These are phyloP conservation scores for Trichosurus vulpecula DNA, from an alignment of 2,797 vertebrate genomes.

Conservation along the genomic window DNA sequence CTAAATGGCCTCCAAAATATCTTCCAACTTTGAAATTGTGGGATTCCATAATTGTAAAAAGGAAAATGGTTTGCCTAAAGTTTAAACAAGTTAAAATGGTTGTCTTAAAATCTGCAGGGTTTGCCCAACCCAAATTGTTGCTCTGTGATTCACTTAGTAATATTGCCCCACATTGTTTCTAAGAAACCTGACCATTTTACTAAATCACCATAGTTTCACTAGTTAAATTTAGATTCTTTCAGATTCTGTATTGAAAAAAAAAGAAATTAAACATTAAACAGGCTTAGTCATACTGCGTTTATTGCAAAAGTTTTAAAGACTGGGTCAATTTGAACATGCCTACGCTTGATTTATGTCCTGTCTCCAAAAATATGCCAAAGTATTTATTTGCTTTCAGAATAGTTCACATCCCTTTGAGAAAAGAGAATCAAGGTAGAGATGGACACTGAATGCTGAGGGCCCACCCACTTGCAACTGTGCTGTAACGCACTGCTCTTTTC, in stretches of 20 bases:
- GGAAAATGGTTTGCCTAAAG: conserved; percentile 27
- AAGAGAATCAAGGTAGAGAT: conserved; percentile 29
- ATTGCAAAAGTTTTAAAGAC: conserved; percentile 67
- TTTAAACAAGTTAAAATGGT: conserved; percentile 40
- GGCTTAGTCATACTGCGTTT: conserved; percentile 59
- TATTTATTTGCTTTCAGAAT: conserved; percentile 74
- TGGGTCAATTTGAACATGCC: conserved; percentile 71
- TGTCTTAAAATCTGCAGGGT: conserved; percentile 24
- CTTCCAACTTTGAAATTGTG: conserved; percentile 50
- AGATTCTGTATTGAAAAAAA: conserved; percentile 33
- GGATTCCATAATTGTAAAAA: conserved; percentile 22
- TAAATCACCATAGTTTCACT: conserved; percentile 30
- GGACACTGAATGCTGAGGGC: conserved; percentile 36
- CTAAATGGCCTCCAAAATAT: background rate
- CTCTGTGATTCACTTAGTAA: conserved; percentile 39
- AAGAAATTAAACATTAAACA: conserved; percentile 54
- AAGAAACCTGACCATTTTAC: conserved; percentile 46
- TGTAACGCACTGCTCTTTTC: conserved; percentile 26
- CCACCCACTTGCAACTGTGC: conserved; percentile 21
- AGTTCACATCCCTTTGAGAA: conserved; percentile 9
- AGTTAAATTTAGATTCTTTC: conserved; percentile 51
- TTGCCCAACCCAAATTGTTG: conserved; percentile 14
- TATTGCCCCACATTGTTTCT: background rate
- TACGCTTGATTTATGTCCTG: conserved; percentile 75
- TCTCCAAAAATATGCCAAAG: conserved; percentile 64